Base-by-base conservation (phyloP, 2,797 vertebrate genomes). In the Lacerta viridis region DNA sequence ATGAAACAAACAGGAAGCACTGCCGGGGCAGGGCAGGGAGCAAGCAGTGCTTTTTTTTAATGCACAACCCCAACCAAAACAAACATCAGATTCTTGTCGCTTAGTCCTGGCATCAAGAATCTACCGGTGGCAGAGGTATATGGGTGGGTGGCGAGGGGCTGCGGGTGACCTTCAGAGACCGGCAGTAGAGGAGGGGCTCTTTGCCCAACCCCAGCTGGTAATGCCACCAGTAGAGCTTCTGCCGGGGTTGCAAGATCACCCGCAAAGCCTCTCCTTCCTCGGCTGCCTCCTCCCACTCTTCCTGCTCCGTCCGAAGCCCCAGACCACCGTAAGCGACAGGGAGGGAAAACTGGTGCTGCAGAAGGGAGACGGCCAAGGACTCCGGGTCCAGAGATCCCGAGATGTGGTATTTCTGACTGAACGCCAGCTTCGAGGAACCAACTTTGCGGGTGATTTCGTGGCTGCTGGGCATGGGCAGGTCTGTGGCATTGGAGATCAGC, bases 161-260 rank as follows among this genome's bases (percentile, higher is more conserved):
- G 59, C 88, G 88, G 71, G 88, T 89, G 59, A 89, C 61, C 11
- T 89, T 89, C 11, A 89, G 33, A 3, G 88, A 81, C 15, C 88
- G 78, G 78, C 88, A 89, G 36, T 76, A 89, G n/a, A 89, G 43
- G 39, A 86, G 1, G 71, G 84, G 59, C 1, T 81, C 84, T 25
- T 86, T 55, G 4, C 84, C 88, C 25, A 89, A 76, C 10, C 88
- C 88, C 18, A 89, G 41, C 25, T 36, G 72, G 84, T 86, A 89
- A 39, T 89, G 88, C 88, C 88, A 89, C 88, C 88, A 89, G 72
- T 89, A 89, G 11, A 89, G 88, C 61, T 89, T 89, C 64, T 89
- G 88, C 61, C 88, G 55, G 59, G 88, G 84, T 4, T 89, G 88
- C 61, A 89, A 50, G 61, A 89, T 86, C 41, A 89, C 88, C 43